A percentile compares a stretch with the other conserved stretches of the same genome.
Evolutionary conservation across 2,888 invertebrate genomes (phyloP).

Genomic region (Chaetogeoica ovagalla): DNA sequence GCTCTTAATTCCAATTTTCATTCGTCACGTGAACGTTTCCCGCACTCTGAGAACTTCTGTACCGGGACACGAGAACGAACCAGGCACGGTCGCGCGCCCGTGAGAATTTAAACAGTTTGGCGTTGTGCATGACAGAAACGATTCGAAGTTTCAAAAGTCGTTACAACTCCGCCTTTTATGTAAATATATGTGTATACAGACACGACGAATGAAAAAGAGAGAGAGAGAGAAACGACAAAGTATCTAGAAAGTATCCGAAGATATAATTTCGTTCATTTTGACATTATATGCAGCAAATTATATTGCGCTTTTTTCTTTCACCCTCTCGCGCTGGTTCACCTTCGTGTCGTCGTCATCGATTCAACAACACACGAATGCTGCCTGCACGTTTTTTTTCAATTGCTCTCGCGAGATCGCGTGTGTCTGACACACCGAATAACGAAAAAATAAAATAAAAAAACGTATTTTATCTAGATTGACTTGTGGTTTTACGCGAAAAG

Average conservation of each 20-base stretch:
- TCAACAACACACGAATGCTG: conserved; percentile 7
- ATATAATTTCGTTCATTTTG: conserved; percentile 50
- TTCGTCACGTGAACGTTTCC: too few species aligned
- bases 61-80: conserved; percentile 17
- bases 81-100: conserved; percentile 38
- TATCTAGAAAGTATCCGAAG: conserved; percentile 44
- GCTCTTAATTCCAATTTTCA: neutral
- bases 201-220: neutral
- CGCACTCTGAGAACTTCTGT: too few species aligned
- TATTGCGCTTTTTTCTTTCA: conserved; percentile 19
- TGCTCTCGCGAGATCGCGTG: conserved; percentile 17
- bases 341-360: neutral
- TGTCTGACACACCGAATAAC: conserved; percentile 38
- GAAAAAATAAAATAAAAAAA: conserved; percentile 14
- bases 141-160: conserved; percentile 51
- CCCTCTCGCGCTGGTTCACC: neutral
- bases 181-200: neutral
- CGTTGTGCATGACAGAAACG: conserved; percentile 53
- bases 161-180: conserved; percentile 26
- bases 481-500: conserved; percentile 12
- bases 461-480: conserved; percentile 9
- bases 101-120: conserved; percentile 53
- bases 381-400: conserved; percentile 9
- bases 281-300: conserved; percentile 35
- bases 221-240: conserved; percentile 7